Evolutionary conservation across 1,140 invertebrate genomes (phyloP).

Genomic region (Uloborus diversus): DNA sequence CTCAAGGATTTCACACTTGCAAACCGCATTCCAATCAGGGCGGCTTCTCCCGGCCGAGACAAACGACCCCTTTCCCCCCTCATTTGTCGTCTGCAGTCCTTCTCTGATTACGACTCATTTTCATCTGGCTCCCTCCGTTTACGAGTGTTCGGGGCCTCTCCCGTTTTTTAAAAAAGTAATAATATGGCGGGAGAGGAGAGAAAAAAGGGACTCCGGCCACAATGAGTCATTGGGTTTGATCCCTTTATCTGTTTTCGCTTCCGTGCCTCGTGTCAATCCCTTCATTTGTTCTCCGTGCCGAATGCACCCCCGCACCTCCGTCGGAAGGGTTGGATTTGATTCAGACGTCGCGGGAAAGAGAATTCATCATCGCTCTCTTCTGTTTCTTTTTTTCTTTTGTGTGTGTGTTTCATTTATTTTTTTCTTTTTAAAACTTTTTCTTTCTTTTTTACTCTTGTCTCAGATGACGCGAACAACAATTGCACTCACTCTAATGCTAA

Average conservation of each 20-base stretch:
- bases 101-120: constrained; percentile 56
- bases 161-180: constrained; percentile 23
- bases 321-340: constrained; percentile 50
- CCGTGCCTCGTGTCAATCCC: constrained; percentile 44
- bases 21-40: no score
- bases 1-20: no score
- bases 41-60: neutral
- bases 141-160: neutral
- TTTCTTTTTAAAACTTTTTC: no score
- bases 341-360: constrained; percentile 7
- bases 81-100: constrained; percentile 6
- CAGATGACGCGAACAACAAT: no score
- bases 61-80: neutral
- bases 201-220: constrained; percentile 22
- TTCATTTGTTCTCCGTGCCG: neutral
- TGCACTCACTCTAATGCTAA: no score
- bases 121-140: constrained; percentile 3
- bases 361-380: no score
- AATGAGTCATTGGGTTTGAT: constrained; percentile 48
- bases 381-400: no score
- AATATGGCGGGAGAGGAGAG: constrained; percentile 23
- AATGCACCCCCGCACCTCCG: neutral
- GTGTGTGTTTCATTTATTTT: no score
- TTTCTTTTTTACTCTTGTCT: no score
- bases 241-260: constrained; percentile 52